Conservation (phyloP, 2,797 vertebrate genomes). For the Catamblyrhynchus diadema region DNA sequence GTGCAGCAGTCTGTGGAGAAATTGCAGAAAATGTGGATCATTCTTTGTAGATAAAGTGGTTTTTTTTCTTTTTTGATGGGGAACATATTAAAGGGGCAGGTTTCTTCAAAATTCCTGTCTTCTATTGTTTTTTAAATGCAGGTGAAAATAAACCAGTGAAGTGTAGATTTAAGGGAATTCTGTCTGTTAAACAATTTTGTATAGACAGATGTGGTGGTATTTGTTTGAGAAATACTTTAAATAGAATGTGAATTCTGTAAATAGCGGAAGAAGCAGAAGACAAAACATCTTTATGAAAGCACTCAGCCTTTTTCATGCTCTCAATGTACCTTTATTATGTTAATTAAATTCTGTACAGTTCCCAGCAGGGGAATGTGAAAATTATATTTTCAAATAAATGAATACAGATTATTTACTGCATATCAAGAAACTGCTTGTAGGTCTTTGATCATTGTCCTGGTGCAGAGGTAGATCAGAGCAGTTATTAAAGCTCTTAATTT, state of each 20-base stretch:
- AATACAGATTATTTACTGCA: constrained; percentile 3
- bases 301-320: not conserved
- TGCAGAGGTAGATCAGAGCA: not conserved
- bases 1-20: not conserved
- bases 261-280: not conserved
- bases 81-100: not conserved
- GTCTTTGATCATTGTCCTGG: not conserved
- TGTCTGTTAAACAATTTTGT: not conserved
- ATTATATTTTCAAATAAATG: constrained; percentile 27
- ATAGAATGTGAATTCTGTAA: not conserved
- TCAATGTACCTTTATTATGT: constrained; percentile 38
- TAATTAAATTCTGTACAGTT: constrained; percentile 11
- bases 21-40: not conserved
- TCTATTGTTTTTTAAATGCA: not conserved
- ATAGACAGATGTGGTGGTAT: not conserved
- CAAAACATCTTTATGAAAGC: not conserved
- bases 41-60: not conserved
- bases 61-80: not conserved
- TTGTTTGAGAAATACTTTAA: constrained; percentile 13
- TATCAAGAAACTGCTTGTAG: constrained; percentile 32
- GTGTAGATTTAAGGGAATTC: not conserved
- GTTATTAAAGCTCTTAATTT: not conserved
- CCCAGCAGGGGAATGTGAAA: not conserved
- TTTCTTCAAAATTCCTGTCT: not conserved
- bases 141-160: not conserved